Evolutionary conservation across 2,113 vertebrate genomes (phyloP), one percentile per base, ranked within the genome.

Genomic region (Pungitius pungitius): DNA sequence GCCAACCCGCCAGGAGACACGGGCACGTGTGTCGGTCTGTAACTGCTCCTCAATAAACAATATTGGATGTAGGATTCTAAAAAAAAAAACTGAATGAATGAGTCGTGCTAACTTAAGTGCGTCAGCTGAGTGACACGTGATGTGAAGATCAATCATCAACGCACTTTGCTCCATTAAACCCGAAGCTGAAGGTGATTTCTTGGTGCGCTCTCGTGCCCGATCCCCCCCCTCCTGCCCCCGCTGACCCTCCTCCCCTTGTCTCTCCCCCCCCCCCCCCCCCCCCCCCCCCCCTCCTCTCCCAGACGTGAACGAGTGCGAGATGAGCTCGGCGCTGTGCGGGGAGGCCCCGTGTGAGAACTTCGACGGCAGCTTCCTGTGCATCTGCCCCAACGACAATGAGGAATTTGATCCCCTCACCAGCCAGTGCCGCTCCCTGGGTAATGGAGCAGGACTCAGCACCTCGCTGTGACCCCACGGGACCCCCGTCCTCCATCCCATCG

Each of bases 291-390:
- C 30, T 51, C 62, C 69, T 81, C 69, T 64, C 77, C 77, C 88
- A 95, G 94, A 95, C 49, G 58, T 92, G 71, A 92, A 95, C 68
- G 94, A 95, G 88, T 95, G 94, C 54, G 92, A 94, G 90, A 91
- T 91, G 88, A 92, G 91, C 85, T 12, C 83, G 67, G 91, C 91
- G 70, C 84, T 91, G 81, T 95, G 94, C 61, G 91, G 93, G 49
- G 88, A 91, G 84, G 91, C 90, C 80, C 89, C 91, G 81, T 95
- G 94, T 91, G 94, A 94, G 93, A 95, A 95, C 70, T 72, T 87
- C 35, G 94, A 95, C 35, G 94, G 94, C 66, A 94, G 90, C 91
- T 95, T 95, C 91, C 93, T 95, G 90, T 95, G 94, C 89, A 92
- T 94, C 90, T 95, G 94, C 90, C 62, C 91, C 92, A 92, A 75